Base-by-base conservation (phyloP, 2,888 invertebrate species). In the Andrena flavipes region DNA sequence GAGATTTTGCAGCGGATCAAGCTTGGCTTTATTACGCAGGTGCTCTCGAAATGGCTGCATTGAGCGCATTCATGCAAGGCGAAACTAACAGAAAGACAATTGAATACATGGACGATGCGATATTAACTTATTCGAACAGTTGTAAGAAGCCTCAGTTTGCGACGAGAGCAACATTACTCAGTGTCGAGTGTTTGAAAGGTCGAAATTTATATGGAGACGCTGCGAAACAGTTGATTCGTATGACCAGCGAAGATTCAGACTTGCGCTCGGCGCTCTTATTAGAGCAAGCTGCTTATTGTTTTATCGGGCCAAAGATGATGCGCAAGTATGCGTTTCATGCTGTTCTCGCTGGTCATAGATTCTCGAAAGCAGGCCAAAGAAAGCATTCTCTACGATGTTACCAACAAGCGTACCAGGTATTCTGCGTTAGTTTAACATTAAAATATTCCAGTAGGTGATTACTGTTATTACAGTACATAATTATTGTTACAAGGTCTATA, bases 171-270 rank as follows among this genome's bases (percentile, higher is more conserved):
- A 98, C 99, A 0, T 94, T 99, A 67, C 95, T 99, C 2, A 98
- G 98, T 87, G 97, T 97, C 4, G 97, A 99, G 90, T 98, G 98
- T 90, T 95, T 99, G 70, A 97, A 97, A 93, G 96, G 96, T 59
- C 95, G 97, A 54, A 96, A 96, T 49, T 95, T 97, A 89, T 97
- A 96, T 91, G 97, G 97, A 13, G 99, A 99, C 93, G 99, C 99
- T n/a, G 99, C 99, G 0, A 97, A 97, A 92, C 98, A 98, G 93
- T 96, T 98, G 68, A 98, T 99, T 89, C 96, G 98, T 81, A 98
- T 99, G 97, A 99, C 99, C 10, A 98, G 98, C 88, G 99, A 99
- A 94, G 99, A 99, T 93, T 98, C 98, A n/a, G 99, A 99, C 94
- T 95, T 99, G 74, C 96, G 98, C 75, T 98, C 98, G 87, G 99